Conservation (phyloP, 2,888 invertebrate genomes). For the Gibbula magus region DNA sequence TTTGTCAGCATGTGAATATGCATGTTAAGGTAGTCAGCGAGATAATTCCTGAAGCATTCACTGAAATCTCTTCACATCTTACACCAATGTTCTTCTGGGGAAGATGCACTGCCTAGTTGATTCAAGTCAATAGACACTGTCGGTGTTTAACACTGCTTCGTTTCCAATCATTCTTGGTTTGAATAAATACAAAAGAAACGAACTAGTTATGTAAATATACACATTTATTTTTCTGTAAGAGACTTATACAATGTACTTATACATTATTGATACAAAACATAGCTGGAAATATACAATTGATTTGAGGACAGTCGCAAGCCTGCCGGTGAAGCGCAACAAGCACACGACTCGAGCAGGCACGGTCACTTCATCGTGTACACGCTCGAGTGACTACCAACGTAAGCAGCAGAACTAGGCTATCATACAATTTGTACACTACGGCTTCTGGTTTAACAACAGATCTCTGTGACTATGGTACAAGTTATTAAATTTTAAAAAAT, state of each 20-base stretch:
- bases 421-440: slow-evolving; percentile 24
- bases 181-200: background rate
- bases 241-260: slow-evolving; percentile 37
- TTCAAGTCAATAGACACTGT: too few relatives aligned
- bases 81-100: too few relatives aligned
- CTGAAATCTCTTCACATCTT: too few relatives aligned
- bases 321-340: slow-evolving; percentile 6
- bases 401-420: slow-evolving; percentile 17
- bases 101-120: too few relatives aligned
- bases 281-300: slow-evolving; percentile 28
- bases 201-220: slow-evolving; percentile 24
- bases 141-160: too few relatives aligned
- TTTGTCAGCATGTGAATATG: too few relatives aligned
- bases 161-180: background rate
- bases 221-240: slow-evolving; percentile 31
- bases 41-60: too few relatives aligned
- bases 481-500: slow-evolving; percentile 1
- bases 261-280: slow-evolving; percentile 33
- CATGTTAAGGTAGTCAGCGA: too few relatives aligned
- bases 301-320: slow-evolving; percentile 13
- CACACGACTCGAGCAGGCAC: background rate
- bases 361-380: background rate
- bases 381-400: background rate
- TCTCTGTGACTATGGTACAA: slow-evolving; percentile 5
- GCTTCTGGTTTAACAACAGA: slow-evolving; percentile 20